A percentile compares a stretch with the other conserved stretches of the same genome.
phyloP scores from a whole-genome alignment of 2,797 vertebrate species.

The Spinus olivaceus region DNA sequence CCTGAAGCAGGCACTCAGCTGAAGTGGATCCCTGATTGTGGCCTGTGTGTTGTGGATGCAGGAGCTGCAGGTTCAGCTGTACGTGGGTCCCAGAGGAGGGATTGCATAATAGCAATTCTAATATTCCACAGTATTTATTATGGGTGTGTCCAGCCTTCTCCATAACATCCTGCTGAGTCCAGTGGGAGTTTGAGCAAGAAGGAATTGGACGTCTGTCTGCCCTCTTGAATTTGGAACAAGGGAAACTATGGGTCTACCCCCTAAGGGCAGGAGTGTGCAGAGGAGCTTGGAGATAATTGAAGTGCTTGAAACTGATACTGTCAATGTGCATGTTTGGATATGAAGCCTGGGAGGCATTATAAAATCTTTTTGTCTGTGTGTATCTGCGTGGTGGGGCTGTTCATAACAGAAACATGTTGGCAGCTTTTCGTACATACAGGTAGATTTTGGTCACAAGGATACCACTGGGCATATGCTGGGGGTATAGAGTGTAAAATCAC shows the following conservation, averaged over 20 bases:
- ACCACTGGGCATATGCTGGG: not conserved
- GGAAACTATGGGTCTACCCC: not conserved
- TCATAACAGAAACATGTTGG: not conserved
- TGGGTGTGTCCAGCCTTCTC: not conserved
- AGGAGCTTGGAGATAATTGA: not conserved
- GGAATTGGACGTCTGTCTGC: not conserved
- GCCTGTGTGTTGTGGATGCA: not conserved
- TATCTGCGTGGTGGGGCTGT: not conserved
- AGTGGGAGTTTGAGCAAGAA: not conserved
- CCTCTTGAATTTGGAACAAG: not conserved
- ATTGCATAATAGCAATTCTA: not conserved
- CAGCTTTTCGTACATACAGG: not conserved
- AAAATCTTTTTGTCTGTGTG: not conserved
- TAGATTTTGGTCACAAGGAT: not conserved
- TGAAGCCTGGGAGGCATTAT: not conserved
- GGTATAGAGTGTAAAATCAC: not conserved
- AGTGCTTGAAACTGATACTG: not conserved
- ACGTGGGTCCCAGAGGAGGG: not conserved
- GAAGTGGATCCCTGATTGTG: fast-evolving
- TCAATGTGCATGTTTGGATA: not conserved
- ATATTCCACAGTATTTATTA: not conserved
- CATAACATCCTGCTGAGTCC: not conserved
- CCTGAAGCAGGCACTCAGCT: not conserved
- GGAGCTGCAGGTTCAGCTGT: not conserved
- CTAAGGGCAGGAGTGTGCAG: not conserved